phyloP scores from a whole-genome alignment of 2,113 vertebrate species.

The Riparia riparia region DNA sequence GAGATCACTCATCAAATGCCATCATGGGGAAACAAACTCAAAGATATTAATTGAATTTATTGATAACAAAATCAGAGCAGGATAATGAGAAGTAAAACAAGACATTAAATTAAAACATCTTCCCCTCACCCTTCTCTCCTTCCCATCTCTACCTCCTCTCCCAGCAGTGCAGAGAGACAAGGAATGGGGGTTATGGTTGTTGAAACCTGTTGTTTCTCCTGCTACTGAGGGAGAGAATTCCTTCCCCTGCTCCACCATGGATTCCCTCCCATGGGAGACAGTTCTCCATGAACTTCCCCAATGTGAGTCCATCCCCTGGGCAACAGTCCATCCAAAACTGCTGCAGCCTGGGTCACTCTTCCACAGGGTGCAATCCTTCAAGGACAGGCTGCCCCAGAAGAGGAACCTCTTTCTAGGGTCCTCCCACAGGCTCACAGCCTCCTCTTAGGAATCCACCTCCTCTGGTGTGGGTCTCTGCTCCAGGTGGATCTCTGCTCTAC shows the following conservation, averaged over 20 bases:
- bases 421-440: not conserved
- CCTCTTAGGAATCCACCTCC: not conserved
- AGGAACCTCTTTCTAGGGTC: fast-evolving
- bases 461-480: not conserved
- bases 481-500: fast-evolving
- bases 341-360: not conserved
- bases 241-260: not conserved
- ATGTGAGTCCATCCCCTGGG: not conserved
- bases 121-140: not conserved
- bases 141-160: not conserved
- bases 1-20: not conserved
- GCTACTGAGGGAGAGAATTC: not conserved
- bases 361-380: fast-evolving
- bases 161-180: not conserved
- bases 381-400: not conserved
- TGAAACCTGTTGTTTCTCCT: not conserved
- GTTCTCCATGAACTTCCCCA: not conserved
- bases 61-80: not conserved
- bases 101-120: not conserved
- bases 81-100: not conserved
- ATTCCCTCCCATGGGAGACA: no score
- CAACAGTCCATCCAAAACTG: not conserved
- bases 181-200: no score
- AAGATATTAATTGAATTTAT: not conserved
- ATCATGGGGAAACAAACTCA: not conserved